These are phyloP conservation scores for Entomyzon cyanotis DNA, from an alignment of 2,113 vertebrate species.

Conservation along the genomic window DNA sequence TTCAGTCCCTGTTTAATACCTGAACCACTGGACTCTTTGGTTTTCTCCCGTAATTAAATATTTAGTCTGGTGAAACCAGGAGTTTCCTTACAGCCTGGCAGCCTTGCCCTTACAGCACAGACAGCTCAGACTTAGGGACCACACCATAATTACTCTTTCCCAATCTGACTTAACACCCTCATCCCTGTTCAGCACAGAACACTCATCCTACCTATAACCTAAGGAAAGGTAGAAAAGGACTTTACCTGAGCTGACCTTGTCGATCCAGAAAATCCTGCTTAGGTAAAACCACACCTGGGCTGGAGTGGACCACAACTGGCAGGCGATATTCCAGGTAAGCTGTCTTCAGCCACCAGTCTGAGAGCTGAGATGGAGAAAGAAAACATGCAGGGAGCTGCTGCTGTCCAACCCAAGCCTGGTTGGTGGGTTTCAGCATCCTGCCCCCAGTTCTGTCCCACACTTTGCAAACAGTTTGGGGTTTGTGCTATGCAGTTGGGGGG, in stretches of 20 bases:
- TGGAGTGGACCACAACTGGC: slow-evolving; percentile 91
- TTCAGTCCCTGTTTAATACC: not conserved
- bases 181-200: not conserved
- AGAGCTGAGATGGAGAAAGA: slow-evolving; percentile 77
- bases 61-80: not conserved
- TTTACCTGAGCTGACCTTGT: slow-evolving; percentile 97
- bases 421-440: not conserved
- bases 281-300: slow-evolving; percentile 88
- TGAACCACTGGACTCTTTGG: not conserved
- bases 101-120: not conserved
- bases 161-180: not conserved
- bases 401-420: not conserved
- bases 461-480: not conserved
- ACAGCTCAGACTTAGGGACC: not conserved
- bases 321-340: slow-evolving; percentile 94
- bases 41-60: not conserved
- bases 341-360: slow-evolving; percentile 96
- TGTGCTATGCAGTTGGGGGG: not conserved
- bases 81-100: not conserved
- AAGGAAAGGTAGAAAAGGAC: not conserved
- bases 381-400: not conserved
- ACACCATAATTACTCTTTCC: not conserved
- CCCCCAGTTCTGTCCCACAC: not conserved
- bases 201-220: not conserved
- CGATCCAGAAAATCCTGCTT: slow-evolving; percentile 91